phyloP scores from a whole-genome alignment of 1,140 invertebrate species.

The Calycopis cecrops region DNA sequence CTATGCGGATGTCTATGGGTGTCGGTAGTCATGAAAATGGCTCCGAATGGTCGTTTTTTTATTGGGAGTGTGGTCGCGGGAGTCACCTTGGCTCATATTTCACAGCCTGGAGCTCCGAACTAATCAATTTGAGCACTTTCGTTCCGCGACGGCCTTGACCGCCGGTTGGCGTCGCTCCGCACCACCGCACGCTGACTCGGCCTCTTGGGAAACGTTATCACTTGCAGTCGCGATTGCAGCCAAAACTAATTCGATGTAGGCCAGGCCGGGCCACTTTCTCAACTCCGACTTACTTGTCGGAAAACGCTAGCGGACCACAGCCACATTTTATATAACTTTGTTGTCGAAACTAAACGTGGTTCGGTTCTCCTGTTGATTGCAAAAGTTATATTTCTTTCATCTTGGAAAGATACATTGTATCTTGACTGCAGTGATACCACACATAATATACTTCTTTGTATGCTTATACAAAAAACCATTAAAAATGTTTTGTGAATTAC shows the following conservation, averaged over 20 bases:
- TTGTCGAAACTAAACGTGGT: constrained; percentile 54
- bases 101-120: background rate
- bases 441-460: too few relatives aligned
- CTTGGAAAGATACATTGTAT: too few relatives aligned
- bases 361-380: constrained; percentile 24
- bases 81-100: too few relatives aligned
- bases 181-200: background rate
- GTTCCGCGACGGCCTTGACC: constrained; percentile 4
- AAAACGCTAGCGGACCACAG: constrained; percentile 50
- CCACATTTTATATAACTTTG: constrained; percentile 63
- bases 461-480: too few relatives aligned
- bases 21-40: too few relatives aligned
- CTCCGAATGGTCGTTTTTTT: too few relatives aligned
- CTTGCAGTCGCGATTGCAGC: constrained; percentile 11
- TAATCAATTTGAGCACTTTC: background rate
- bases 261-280: constrained; percentile 61
- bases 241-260: constrained; percentile 60
- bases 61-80: too few relatives aligned
- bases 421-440: too few relatives aligned
- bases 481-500: too few relatives aligned
- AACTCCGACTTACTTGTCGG: constrained; percentile 46
- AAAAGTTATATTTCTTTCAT: background rate
- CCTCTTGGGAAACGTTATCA: background rate
- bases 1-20: too few relatives aligned
- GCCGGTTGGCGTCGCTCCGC: background rate